Evolutionary conservation across 2,113 vertebrate genomes (phyloP).

Genomic region (Poeciliopsis turrubarensis): DNA sequence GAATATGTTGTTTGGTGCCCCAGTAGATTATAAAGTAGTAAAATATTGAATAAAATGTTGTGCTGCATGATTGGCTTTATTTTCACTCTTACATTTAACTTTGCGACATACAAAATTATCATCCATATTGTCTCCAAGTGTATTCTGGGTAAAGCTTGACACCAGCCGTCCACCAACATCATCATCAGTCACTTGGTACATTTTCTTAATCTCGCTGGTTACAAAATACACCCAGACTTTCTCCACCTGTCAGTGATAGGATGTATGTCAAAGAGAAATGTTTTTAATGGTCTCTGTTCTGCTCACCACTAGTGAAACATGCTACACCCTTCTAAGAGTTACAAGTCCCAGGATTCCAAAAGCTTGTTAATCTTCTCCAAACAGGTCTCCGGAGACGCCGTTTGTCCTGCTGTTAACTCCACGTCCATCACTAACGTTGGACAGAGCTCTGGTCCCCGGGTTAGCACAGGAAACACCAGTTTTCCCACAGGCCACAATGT

Average conservation of each 20-base stretch:
- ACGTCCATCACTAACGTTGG: constrained; percentile 39
- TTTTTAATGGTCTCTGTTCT: neutral
- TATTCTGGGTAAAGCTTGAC: too few species aligned
- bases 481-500: constrained; percentile 27
- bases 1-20: too few species aligned
- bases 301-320: constrained; percentile 15
- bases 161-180: too few species aligned
- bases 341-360: constrained; percentile 22
- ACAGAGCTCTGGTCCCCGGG: neutral
- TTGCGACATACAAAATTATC: too few species aligned
- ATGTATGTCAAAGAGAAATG: neutral
- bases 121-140: too few species aligned
- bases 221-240: neutral
- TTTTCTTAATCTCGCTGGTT: neutral
- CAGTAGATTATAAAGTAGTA: too few species aligned
- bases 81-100: too few species aligned
- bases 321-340: constrained; percentile 39
- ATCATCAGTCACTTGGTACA: too few species aligned
- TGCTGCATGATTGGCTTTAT: too few species aligned
- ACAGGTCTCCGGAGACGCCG: constrained; percentile 36
- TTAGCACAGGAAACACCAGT: constrained; percentile 33
- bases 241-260: neutral
- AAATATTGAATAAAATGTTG: too few species aligned
- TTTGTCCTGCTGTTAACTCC: constrained; percentile 33
- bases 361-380: constrained; percentile 46